These are phyloP conservation scores for Melanotaenia duboulayi DNA, from an alignment of 2,113 vertebrate species.

Conservation along the genomic window DNA sequence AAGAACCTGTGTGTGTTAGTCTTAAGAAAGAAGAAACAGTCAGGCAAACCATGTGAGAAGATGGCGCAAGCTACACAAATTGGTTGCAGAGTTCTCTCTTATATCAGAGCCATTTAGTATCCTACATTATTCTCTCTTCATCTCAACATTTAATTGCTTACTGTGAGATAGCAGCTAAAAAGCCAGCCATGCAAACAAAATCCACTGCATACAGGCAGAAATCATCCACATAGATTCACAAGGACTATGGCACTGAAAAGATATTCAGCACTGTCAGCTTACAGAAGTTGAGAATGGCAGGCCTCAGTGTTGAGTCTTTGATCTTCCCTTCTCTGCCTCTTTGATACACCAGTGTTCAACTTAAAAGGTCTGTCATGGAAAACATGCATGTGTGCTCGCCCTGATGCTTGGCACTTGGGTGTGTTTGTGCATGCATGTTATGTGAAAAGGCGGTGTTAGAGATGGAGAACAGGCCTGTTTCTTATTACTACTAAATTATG, in stretches of 20 bases:
- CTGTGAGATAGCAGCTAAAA: conserved; percentile 5
- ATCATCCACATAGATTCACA: conserved; percentile 17
- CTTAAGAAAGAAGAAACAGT: conserved; percentile 8
- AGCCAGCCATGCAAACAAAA: background rate
- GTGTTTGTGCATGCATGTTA: conserved; percentile 15
- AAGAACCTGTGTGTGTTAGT: background rate
- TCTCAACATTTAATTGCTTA: conserved; percentile 17
- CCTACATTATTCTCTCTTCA: background rate
- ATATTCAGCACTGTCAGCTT: conserved; percentile 29
- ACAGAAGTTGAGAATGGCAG: conserved; percentile 53
- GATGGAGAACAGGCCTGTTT: conserved; percentile 57
- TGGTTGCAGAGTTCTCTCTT: background rate
- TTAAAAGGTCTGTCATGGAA: conserved; percentile 52
- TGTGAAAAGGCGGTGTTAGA: conserved; percentile 4
- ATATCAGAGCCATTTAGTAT: background rate
- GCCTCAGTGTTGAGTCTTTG: conserved; percentile 59
- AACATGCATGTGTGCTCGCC: conserved; percentile 35
- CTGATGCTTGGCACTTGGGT: conserved; percentile 19
- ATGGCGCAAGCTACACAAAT: conserved; percentile 11
- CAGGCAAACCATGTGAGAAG: conserved; percentile 31
- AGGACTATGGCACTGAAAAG: conserved; percentile 26
- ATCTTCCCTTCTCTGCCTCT: conserved; percentile 60
- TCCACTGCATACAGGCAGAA: conserved; percentile 6
- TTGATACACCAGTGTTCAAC: conserved; percentile 60
- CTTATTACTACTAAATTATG: conserved; percentile 60